Evolutionary conservation across 2,888 invertebrate genomes (phyloP).

Genomic region (Rotaria socialis): DNA sequence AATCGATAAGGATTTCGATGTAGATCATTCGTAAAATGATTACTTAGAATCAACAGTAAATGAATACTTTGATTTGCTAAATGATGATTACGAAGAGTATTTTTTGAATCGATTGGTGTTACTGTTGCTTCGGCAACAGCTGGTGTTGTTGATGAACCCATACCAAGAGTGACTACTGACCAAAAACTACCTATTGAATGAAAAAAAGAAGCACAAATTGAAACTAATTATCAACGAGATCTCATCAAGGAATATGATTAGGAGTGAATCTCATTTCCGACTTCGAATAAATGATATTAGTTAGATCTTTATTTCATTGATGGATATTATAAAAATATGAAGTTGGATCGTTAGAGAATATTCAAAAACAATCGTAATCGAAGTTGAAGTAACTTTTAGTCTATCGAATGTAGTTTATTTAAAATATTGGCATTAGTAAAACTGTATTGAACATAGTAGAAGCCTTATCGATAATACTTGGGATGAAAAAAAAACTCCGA

Average conservation of each 20-base stretch:
- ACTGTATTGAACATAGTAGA: no score
- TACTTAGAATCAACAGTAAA: constrained; percentile 77
- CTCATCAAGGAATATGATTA: not conserved
- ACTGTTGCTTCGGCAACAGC: constrained; percentile 43
- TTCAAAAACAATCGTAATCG: no score
- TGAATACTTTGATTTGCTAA: constrained; percentile 85
- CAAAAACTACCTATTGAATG: constrained; percentile 55
- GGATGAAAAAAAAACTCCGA: no score
- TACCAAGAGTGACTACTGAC: constrained; percentile 60
- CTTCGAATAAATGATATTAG: no score
- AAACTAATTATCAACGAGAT: not conserved
- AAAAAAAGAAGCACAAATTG: not conserved
- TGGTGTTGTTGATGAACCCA: constrained; percentile 49
- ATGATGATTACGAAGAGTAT: constrained; percentile 55
- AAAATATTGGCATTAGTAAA: no score
- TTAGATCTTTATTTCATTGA: no score
- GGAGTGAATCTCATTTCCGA: not conserved
- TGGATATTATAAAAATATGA: no score
- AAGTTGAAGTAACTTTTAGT: no score
- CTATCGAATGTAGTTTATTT: no score
- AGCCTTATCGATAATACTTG: no score
- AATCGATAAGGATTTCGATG: constrained; percentile 75
- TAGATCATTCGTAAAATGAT: constrained; percentile 71
- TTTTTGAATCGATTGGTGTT: constrained; percentile 32
- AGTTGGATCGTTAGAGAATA: no score